Base-by-base conservation (phyloP, 2,888 invertebrate genomes). In the Epinotia demarniana region DNA sequence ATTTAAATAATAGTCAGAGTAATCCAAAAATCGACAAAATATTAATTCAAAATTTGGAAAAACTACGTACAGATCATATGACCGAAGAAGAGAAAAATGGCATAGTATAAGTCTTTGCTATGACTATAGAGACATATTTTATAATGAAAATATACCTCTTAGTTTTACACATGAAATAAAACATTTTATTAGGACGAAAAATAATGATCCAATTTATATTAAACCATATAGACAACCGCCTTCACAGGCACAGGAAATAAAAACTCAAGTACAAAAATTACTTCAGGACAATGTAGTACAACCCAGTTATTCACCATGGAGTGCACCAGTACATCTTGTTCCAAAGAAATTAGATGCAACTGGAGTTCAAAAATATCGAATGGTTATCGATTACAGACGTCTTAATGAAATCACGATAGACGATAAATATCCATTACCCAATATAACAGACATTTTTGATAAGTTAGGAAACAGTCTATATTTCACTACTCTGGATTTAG, bases 401-500 rank as follows among this genome's bases (percentile, higher is more conserved):
- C 18, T 62, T 18, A 62, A 62, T 62, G 62, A 39, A 18, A 43
- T 43, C 11, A 62, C 62, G n/a, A 8, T 43, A 0, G 62, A 60
- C 12, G 60, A 60, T 8, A 58, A 58, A 13, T 60, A 60, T n/a
- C 53, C 53, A n/a, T 53, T 53, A n/a, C 53, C 53, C 5, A 12
- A 79, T 80, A 60, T 60, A 12, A 23, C 6, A 12, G 75, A 68
- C 18, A 16, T 68, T 19, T 39, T 58, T 6, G 57, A 68, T 57
- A 53, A 64, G 60, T 27, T 70, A 63, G 64, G 74, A 80, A 67
- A 75, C 79, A 75, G 75, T n/a, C 62, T 75, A 23, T 81, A 77
- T 62, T 83, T 84, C 69, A 75, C 80, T 0, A 77, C 76, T 0
- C 60, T 82, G 8, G 82, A 85, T 72, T 69, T 83, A 8, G 79